Percentiles rank a stretch among this genome's conserved stretches.
These are phyloP conservation scores for Polypedilum vanderplanki DNA, from an alignment of 1,140 invertebrate species.

Conservation along the genomic window DNA sequence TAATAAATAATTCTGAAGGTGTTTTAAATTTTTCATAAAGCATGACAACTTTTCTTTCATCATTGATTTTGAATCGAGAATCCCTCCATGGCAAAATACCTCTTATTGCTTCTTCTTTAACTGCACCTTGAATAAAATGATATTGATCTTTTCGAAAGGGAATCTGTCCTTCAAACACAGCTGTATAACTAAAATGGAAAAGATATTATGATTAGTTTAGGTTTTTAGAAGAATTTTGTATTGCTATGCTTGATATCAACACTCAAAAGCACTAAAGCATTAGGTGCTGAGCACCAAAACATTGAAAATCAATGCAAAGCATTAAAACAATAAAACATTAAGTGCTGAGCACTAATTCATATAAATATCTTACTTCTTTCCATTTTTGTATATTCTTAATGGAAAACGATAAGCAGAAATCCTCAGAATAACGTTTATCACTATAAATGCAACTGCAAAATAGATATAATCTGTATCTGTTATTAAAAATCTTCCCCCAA, in stretches of 20 bases:
- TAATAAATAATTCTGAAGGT: neutral
- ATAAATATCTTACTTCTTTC: neutral
- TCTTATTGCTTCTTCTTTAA: neutral
- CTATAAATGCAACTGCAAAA: neutral
- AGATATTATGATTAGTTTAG: no score
- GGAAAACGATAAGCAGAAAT: neutral
- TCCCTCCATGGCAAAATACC: conserved; percentile 5
- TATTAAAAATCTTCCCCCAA: neutral
- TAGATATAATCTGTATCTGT: neutral
- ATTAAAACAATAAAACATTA: no score
- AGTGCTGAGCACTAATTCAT: no score
- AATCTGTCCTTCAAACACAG: neutral
- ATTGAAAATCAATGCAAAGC: no score
- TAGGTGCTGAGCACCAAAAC: no score
- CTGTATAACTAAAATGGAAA: neutral
- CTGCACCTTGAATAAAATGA: neutral
- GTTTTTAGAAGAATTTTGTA: no score
- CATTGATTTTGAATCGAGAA: neutral
- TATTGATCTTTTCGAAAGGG: neutral
- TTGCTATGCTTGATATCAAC: no score
- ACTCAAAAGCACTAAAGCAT: no score
- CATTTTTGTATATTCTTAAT: neutral
- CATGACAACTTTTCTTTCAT: neutral
- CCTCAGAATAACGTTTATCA: neutral
- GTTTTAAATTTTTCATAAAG: neutral